Conservation (phyloP, 2,888 invertebrate genomes). For the Nephrotoma guestfalica region DNA sequence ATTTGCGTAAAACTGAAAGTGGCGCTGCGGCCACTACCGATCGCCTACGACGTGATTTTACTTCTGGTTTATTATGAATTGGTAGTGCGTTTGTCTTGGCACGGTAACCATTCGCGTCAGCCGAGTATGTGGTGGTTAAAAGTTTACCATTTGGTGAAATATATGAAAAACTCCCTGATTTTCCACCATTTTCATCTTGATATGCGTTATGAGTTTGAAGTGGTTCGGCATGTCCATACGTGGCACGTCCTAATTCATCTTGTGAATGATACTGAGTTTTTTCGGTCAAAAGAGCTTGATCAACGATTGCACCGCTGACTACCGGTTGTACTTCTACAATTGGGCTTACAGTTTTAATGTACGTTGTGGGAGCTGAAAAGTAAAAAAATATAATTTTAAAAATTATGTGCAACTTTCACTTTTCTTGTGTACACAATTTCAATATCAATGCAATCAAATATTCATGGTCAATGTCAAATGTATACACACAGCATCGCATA, state of each 20-base stretch:
- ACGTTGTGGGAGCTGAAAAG: neutral
- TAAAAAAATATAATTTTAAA: neutral
- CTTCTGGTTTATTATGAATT: constrained; percentile 12
- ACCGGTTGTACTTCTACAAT: constrained; percentile 1
- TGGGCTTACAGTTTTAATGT: neutral
- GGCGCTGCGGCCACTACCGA: constrained; percentile 10
- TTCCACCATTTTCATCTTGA: constrained; percentile 29
- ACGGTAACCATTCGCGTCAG: constrained; percentile 31
- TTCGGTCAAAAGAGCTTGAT: constrained; percentile 17
- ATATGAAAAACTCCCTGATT: constrained; percentile 32
- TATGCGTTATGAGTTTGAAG: constrained; percentile 28
- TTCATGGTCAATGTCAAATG: neutral
- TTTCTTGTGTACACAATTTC: neutral
- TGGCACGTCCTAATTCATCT: constrained; percentile 29
- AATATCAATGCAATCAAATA: neutral
- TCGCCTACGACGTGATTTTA: constrained; percentile 10
- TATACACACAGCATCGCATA: neutral
- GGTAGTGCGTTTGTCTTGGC: constrained; percentile 32
- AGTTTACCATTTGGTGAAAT: constrained; percentile 32
- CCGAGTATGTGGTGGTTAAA: constrained; percentile 31
- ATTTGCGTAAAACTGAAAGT: constrained; percentile 16
- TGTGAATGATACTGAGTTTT: constrained; percentile 32
- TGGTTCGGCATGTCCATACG: constrained; percentile 29
- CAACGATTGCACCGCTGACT: constrained; percentile 12
- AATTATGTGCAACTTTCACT: neutral